Percentiles rank a stretch among this genome's conserved stretches.
Evolutionary conservation across 2,113 vertebrate species (phyloP).

Genomic region (Ursus arctos): DNA sequence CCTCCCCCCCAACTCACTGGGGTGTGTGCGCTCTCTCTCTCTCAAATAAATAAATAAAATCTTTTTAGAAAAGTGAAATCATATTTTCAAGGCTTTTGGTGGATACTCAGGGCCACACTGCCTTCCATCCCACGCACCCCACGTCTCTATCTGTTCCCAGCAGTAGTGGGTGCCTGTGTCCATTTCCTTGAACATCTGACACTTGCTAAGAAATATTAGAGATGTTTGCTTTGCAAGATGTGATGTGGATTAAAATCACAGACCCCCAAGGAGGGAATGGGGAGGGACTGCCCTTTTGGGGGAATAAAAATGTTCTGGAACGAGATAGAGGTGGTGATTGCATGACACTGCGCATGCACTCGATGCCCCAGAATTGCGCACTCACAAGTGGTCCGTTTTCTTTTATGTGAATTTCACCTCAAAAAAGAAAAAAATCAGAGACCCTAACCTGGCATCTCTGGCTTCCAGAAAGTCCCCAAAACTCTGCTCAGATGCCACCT

Average conservation of each 20-base stretch:
- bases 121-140: not conserved
- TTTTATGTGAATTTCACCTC: not conserved
- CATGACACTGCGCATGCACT: not conserved
- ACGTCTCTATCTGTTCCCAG: not conserved
- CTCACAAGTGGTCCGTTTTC: not conserved
- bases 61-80: not conserved
- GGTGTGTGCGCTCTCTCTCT: not conserved
- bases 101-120: not conserved
- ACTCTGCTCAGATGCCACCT: not conserved
- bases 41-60: not conserved
- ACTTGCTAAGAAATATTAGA: not conserved
- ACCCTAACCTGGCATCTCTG: not conserved
- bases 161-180: not conserved
- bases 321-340: not conserved
- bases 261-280: not conserved
- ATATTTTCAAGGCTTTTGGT: not conserved
- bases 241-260: conserved; percentile 5
- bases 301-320: not conserved
- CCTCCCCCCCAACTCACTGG: not conserved
- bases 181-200: not conserved
- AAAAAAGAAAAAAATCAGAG: not conserved
- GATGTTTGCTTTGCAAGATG: not conserved
- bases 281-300: not conserved
- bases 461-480: not conserved
- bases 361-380: not conserved